These are phyloP conservation scores for Andrena chrysosceles DNA, from an alignment of 2,888 invertebrate genomes.

Conservation along the genomic window DNA sequence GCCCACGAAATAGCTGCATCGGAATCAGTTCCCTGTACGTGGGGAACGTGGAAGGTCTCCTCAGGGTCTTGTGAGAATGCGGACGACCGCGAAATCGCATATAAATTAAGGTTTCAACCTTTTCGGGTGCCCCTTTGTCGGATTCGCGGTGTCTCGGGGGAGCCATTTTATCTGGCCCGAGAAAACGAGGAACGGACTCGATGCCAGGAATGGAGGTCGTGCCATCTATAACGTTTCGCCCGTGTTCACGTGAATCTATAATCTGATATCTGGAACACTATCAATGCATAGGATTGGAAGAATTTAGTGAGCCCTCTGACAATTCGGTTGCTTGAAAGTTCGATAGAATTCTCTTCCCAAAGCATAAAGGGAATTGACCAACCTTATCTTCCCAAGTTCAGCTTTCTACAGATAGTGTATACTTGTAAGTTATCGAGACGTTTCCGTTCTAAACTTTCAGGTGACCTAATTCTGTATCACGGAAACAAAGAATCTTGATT, in stretches of 20 bases:
- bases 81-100: constrained; percentile 71
- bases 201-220: constrained; percentile 47
- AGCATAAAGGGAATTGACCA: too few species aligned
- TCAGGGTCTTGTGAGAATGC: constrained; percentile 67
- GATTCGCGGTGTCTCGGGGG: constrained; percentile 57
- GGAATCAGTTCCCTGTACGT: constrained; percentile 76
- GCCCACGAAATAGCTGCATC: constrained; percentile 75
- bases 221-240: constrained; percentile 23
- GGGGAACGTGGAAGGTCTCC: constrained; percentile 42
- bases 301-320: background rate
- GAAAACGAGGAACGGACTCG: constrained; percentile 32
- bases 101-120: constrained; percentile 77
- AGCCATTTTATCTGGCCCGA: constrained; percentile 43
- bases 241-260: constrained; percentile 14
- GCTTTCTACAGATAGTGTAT: too few species aligned
- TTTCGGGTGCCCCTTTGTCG: constrained; percentile 75
- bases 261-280: background rate
- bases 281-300: background rate
- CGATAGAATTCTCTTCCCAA: background rate
- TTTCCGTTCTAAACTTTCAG: too few species aligned
- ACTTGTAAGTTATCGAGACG: too few species aligned
- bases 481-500: too few species aligned
- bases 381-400: too few species aligned
- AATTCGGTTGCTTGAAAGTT: background rate
- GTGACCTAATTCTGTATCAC: too few species aligned